Conservation (phyloP, 2,797 vertebrate genomes). For the Tragopan temminckii region DNA sequence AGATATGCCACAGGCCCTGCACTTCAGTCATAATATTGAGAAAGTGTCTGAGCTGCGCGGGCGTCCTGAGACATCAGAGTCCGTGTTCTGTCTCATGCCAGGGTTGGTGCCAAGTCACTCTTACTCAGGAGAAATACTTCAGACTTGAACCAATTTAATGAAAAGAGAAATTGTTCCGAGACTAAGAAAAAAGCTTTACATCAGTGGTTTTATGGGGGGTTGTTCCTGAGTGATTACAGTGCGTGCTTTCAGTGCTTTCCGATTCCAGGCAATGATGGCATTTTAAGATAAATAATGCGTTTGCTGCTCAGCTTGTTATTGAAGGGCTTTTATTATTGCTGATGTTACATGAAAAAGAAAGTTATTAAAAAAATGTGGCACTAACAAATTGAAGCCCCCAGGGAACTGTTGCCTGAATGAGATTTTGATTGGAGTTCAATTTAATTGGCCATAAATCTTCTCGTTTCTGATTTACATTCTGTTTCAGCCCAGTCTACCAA, state of each 20-base stretch:
- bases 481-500: constrained; percentile 49
- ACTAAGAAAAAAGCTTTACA: background rate
- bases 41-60: background rate
- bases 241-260: background rate
- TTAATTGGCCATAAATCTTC: constrained; percentile 75
- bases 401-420: constrained; percentile 70
- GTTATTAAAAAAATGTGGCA: constrained; percentile 68
- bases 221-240: background rate
- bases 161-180: constrained; percentile 42
- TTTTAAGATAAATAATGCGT: constrained; percentile 64
- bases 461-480: constrained; percentile 67
- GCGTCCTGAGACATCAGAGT: background rate
- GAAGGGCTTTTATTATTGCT: constrained; percentile 62
- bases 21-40: rapidly evolving
- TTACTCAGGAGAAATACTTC: constrained; percentile 35
- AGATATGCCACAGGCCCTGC: background rate
- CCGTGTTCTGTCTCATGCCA: background rate
- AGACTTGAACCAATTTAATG: constrained; percentile 20
- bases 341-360: constrained; percentile 67
- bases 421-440: constrained; percentile 77
- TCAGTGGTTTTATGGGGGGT: background rate
- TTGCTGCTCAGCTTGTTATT: constrained; percentile 21
- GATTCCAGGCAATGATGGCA: constrained; percentile 49
- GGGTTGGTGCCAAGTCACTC: background rate
- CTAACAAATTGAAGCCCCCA: constrained; percentile 70